Percentiles rank a stretch among this genome's conserved stretches.
phyloP scores from a whole-genome alignment of 2,113 vertebrate species.

The Brachirus orientalis region DNA sequence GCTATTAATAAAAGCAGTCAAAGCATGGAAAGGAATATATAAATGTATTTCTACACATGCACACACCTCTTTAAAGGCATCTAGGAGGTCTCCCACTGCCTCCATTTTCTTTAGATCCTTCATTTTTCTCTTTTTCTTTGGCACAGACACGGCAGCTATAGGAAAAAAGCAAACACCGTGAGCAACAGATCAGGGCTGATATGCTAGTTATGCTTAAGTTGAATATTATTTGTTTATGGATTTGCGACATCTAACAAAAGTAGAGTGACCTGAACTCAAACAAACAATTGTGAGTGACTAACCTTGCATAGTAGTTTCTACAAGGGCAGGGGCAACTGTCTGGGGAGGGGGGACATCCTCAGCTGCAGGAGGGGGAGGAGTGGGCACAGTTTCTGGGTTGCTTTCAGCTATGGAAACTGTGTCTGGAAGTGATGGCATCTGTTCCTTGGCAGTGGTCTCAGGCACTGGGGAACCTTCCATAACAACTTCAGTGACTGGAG shows the following conservation, averaged over 20 bases:
- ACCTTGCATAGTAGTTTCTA: slow-evolving; percentile 89
- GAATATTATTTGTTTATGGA: too few relatives aligned
- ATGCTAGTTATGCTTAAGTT: background rate
- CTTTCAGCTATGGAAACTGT: slow-evolving; percentile 50
- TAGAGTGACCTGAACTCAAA: background rate
- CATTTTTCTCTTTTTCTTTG: slow-evolving; percentile 97
- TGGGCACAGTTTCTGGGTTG: slow-evolving; percentile 25
- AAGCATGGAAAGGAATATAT: background rate
- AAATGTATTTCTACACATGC: background rate
- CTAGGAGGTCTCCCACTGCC: slow-evolving; percentile 91
- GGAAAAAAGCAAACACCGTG: slow-evolving; percentile 8
- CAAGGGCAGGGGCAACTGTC: slow-evolving; percentile 58
- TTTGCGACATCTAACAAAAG: too few relatives aligned
- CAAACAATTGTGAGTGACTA: slow-evolving; percentile 1
- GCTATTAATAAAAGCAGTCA: background rate
- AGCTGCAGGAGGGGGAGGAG: slow-evolving; percentile 40
- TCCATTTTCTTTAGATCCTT: slow-evolving; percentile 97
- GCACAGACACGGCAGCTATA: slow-evolving; percentile 90
- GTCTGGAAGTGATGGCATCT: slow-evolving; percentile 60
- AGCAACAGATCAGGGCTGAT: background rate
- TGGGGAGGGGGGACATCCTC: slow-evolving; percentile 77
- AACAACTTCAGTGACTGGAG: slow-evolving; percentile 16
- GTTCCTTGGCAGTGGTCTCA: slow-evolving; percentile 36
- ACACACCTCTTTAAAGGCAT: slow-evolving; percentile 96
- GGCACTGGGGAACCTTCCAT: slow-evolving; percentile 34